Conservation (phyloP, 2,888 invertebrate species). For the Syritta pipiens region DNA sequence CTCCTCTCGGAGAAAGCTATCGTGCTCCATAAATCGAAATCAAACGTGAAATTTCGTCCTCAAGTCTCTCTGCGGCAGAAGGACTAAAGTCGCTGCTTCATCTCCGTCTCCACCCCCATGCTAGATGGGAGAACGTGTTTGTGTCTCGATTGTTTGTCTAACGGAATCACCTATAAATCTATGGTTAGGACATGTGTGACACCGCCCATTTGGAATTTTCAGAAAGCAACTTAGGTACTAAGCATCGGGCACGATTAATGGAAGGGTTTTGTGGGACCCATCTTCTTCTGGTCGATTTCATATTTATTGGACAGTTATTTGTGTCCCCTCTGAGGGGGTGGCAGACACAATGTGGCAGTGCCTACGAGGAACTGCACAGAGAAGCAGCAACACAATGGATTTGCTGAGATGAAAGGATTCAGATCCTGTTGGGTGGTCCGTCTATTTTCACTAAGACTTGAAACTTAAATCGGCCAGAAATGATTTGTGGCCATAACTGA, state of each 20-base stretch:
- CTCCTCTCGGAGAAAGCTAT: constrained; percentile 17
- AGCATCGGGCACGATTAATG: constrained; percentile 19
- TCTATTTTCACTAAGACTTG: constrained; percentile 7
- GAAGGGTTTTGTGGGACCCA: constrained; percentile 17
- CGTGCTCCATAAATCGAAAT: constrained; percentile 58
- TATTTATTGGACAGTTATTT: constrained; percentile 51
- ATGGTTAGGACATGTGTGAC: constrained; percentile 50
- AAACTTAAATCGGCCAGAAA: constrained; percentile 20
- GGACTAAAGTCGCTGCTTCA: background rate
- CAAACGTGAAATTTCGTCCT: constrained; percentile 33
- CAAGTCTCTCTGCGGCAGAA: too few relatives aligned
- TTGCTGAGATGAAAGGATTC: constrained; percentile 32
- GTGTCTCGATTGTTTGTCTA: constrained; percentile 56
- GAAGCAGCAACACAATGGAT: constrained; percentile 30
- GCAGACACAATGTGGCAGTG: too few relatives aligned
- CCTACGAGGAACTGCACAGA: constrained; percentile 1
- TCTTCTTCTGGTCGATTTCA: constrained; percentile 44
- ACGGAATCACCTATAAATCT: constrained; percentile 59
- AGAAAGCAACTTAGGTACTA: constrained; percentile 34
- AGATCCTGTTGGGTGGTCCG: background rate
- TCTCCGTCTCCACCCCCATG: too few relatives aligned
- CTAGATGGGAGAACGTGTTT: too few relatives aligned
- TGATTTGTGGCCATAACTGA: constrained; percentile 35
- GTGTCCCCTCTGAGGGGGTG: too few relatives aligned
- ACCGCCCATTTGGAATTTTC: constrained; percentile 61